Conservation (phyloP, 2,797 vertebrate species). For the Gymnocypris eckloni region DNA sequence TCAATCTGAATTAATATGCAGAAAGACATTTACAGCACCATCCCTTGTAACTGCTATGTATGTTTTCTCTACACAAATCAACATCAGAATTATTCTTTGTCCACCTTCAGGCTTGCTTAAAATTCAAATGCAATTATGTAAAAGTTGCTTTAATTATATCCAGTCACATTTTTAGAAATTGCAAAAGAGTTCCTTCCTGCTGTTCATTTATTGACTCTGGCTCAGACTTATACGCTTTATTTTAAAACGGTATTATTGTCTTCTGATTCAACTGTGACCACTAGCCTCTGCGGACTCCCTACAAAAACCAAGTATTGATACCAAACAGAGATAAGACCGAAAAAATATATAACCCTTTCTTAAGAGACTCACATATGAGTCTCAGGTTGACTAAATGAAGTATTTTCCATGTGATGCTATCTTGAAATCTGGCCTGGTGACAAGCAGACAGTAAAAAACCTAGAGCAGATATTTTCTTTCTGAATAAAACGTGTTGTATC, state of each 20-base stretch:
- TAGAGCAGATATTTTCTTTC: not conserved
- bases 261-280: not conserved
- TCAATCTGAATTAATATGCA: not conserved
- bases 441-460: not conserved
- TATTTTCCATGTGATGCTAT: not conserved
- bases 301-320: not conserved
- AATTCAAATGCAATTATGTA: not conserved
- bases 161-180: not conserved
- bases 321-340: not conserved
- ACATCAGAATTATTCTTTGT: not conserved
- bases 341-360: not conserved
- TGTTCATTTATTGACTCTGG: constrained; percentile 17
- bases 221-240: not conserved
- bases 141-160: not conserved
- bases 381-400: not conserved
- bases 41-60: not conserved
- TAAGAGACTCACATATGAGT: not conserved
- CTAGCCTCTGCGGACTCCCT: not conserved
- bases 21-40: not conserved
- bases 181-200: not conserved
- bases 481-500: constrained; percentile 36
- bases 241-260: not conserved
- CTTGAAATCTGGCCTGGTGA: constrained; percentile 13
- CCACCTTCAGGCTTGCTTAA: not conserved
- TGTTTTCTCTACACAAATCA: not conserved